phyloP scores from a whole-genome alignment of 2,888 invertebrate species.

The Itoplectis maculator region DNA sequence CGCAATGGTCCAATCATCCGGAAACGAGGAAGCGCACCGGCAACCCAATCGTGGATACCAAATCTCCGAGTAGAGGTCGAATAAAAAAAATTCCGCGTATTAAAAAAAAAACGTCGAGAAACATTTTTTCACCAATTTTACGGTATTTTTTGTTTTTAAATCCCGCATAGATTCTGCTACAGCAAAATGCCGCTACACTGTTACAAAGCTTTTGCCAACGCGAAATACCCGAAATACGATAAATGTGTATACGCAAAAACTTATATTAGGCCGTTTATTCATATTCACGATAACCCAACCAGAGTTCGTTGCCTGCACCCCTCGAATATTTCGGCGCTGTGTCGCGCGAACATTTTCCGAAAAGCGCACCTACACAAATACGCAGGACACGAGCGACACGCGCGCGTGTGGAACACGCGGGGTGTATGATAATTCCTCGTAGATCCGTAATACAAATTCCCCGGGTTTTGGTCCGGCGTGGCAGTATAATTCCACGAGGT shows the following conservation, averaged over 20 bases:
- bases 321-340: background rate
- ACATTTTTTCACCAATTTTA: no score
- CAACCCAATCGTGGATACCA: no score
- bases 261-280: background rate
- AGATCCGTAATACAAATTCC: constrained; percentile 66
- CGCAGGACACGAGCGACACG: constrained; percentile 9
- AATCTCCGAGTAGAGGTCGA: no score
- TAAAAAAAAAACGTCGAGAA: no score
- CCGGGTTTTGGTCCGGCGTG: constrained; percentile 60
- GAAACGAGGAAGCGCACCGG: no score
- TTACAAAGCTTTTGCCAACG: background rate
- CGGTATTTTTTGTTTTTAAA: no score
- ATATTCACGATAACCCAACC: background rate
- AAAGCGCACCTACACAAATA: constrained; percentile 13
- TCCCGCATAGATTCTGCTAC: no score
- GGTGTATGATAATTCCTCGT: constrained; percentile 64
- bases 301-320: background rate
- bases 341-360: background rate
- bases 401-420: constrained; percentile 9
- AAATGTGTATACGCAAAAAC: background rate
- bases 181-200: background rate
- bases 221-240: background rate
- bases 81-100: no score
- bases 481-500: constrained; percentile 75
- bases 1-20: no score